Percentiles rank a stretch among this genome's conserved stretches.
Conservation (phyloP, 2,113 vertebrate species). For the Garra rufa region DNA sequence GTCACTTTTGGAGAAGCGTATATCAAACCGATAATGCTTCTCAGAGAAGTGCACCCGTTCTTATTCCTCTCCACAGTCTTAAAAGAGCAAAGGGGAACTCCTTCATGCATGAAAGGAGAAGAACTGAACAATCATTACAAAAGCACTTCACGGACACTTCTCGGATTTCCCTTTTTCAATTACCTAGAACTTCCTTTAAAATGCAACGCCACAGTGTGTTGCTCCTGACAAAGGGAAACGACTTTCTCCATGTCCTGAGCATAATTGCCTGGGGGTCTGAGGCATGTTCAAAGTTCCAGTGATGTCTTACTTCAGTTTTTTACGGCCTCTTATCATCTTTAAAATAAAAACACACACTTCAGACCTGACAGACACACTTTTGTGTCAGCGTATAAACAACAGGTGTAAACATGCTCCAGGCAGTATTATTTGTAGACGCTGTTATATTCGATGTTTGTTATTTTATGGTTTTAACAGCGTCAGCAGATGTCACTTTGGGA, state of each 20-base stretch:
- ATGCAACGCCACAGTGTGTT: slow-evolving; percentile 30
- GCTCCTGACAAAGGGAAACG: slow-evolving; percentile 31
- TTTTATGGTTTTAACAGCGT: slow-evolving; percentile 37
- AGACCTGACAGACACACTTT: slow-evolving; percentile 15
- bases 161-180: slow-evolving; percentile 51
- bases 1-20: slow-evolving; percentile 57
- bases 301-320: slow-evolving; percentile 15
- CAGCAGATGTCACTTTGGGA: slow-evolving; percentile 50
- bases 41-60: slow-evolving; percentile 57
- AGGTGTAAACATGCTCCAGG: slow-evolving; percentile 33
- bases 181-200: slow-evolving; percentile 51
- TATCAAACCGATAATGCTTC: slow-evolving; percentile 42
- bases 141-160: slow-evolving; percentile 54
- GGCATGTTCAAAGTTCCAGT: slow-evolving; percentile 17
- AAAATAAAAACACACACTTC: slow-evolving; percentile 17
- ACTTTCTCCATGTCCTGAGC: slow-evolving; percentile 31
- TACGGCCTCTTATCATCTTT: slow-evolving; percentile 26
- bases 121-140: slow-evolving; percentile 41
- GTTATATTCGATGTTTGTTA: slow-evolving; percentile 41
- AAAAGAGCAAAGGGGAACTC: slow-evolving; percentile 61
- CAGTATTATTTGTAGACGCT: slow-evolving; percentile 43
- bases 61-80: slow-evolving; percentile 57
- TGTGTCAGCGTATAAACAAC: slow-evolving; percentile 43
- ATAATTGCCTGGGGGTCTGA: slow-evolving; percentile 2
- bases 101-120: slow-evolving; percentile 59